These are phyloP conservation scores for Muscicapa adusta DNA, from an alignment of 2,113 vertebrate species.

Conservation along the genomic window DNA sequence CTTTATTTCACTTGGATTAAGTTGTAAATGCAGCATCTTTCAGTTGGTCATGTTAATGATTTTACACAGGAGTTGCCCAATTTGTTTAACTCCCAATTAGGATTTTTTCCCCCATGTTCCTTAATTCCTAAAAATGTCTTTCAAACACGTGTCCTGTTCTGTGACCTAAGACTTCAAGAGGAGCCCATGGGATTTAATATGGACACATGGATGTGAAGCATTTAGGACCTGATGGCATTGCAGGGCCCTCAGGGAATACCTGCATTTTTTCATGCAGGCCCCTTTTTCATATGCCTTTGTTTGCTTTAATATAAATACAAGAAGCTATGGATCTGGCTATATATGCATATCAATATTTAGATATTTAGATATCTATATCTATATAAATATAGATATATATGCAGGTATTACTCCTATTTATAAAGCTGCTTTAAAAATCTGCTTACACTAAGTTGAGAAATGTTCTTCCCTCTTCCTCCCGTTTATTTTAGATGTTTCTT, in stretches of 20 bases:
- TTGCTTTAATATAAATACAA: neutral
- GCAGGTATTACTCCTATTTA: neutral
- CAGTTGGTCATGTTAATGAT: neutral
- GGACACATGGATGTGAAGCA: neutral
- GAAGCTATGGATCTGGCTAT: neutral
- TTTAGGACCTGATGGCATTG: neutral
- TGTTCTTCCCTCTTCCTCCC: neutral
- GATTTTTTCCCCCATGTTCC: neutral
- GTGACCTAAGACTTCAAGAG: neutral
- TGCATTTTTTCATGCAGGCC: neutral
- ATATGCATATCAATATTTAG: neutral
- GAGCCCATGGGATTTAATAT: neutral
- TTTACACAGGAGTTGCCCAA: neutral
- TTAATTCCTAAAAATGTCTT: neutral
- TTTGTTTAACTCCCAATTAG: neutral
- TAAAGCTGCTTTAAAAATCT: neutral
- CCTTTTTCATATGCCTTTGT: neutral
- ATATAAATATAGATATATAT: neutral
- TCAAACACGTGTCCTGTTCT: neutral
- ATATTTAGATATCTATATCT: no score
- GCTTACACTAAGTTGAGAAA: neutral
- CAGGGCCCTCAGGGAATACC: neutral
- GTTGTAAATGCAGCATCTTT: neutral
- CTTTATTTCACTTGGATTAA: neutral
- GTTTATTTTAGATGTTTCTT: neutral